Conservation (phyloP, 2,888 invertebrate species). For the Stegana nigrithorax region DNA sequence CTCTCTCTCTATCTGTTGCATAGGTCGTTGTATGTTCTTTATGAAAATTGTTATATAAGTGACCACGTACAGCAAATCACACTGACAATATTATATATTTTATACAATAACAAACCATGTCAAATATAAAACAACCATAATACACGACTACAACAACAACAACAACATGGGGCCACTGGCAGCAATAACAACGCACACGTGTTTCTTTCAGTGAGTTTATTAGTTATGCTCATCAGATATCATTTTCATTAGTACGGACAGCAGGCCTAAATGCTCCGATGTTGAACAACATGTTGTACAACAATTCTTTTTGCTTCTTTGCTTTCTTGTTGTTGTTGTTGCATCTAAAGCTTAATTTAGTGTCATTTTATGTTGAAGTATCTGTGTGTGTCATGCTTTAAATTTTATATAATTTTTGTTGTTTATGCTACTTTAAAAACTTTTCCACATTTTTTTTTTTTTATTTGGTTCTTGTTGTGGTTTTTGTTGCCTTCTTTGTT, state of each 20-base stretch:
- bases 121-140: neutral
- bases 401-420: neutral
- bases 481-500: slow-evolving; percentile 24
- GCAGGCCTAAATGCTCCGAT: neutral
- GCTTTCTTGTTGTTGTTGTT: neutral
- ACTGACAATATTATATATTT: no score
- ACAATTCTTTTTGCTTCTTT: slow-evolving; percentile 11
- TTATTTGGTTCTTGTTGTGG: neutral
- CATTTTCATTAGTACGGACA: slow-evolving; percentile 23
- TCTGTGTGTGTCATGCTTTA: neutral
- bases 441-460: neutral
- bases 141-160: neutral
- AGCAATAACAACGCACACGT: no score
- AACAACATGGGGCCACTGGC: neutral
- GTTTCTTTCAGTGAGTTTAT: slow-evolving; percentile 19
- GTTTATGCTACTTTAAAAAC: neutral
- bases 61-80: no score
- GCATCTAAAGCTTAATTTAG: neutral
- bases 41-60: no score
- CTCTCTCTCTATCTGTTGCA: no score
- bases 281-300: slow-evolving; percentile 35
- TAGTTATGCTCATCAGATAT: slow-evolving; percentile 39
- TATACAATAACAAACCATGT: neutral
- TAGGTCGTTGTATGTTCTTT: no score
- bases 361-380: slow-evolving; percentile 20